Percentiles rank a stretch among this genome's conserved stretches.
Conservation (phyloP, 23 tunicate species). For the Styela plicata region DNA sequence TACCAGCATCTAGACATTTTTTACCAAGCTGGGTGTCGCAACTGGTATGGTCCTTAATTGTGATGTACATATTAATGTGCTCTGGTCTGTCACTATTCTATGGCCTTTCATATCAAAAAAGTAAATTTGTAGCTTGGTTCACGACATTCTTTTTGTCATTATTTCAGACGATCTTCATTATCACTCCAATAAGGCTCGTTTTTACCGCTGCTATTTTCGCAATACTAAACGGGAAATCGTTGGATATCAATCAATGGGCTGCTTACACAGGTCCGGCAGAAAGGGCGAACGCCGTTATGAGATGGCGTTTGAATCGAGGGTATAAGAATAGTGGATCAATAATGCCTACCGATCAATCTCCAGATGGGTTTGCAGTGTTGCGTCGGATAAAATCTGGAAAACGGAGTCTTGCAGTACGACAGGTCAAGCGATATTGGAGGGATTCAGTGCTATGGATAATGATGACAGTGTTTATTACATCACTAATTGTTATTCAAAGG, state of each 20-base stretch:
- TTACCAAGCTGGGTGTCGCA: slow-evolving; percentile 3
- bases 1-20: neutral
- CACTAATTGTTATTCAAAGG: slow-evolving; percentile 36
- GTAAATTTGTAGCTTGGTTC: slow-evolving; percentile 47
- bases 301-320: slow-evolving; percentile 28
- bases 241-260: slow-evolving; percentile 40
- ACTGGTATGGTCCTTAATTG: neutral
- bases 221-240: neutral
- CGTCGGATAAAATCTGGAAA: slow-evolving; percentile 48
- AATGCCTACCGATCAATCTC: neutral
- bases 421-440: slow-evolving; percentile 68
- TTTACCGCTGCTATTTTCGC: slow-evolving; percentile 36
- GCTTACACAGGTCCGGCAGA: slow-evolving; percentile 42
- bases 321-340: neutral
- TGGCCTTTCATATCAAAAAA: slow-evolving; percentile 34
- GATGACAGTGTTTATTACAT: slow-evolving; percentile 32
- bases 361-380: slow-evolving; percentile 11
- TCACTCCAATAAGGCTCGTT: slow-evolving; percentile 38
- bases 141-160: slow-evolving; percentile 51
- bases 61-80: neutral
- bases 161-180: slow-evolving; percentile 41
- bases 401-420: slow-evolving; percentile 53
- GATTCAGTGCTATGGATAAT: slow-evolving; percentile 47
- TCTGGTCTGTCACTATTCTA: slow-evolving; percentile 3
- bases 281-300: slow-evolving; percentile 35